Conservation (phyloP, 2,113 vertebrate species). For the Benitochromis conjunctus region DNA sequence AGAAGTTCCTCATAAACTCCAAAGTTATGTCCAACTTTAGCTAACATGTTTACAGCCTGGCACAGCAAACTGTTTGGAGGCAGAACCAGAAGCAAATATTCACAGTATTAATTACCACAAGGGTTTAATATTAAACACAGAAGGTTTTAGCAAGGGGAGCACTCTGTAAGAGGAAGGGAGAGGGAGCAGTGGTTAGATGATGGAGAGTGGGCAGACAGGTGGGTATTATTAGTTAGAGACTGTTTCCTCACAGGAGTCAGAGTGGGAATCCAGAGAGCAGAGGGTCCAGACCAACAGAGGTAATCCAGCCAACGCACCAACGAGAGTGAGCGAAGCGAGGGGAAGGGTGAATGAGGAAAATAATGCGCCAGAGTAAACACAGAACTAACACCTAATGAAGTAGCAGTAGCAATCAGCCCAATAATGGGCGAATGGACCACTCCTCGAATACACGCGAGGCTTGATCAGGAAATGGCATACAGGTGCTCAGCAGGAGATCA, state of each 20-base stretch:
- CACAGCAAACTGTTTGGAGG: not conserved
- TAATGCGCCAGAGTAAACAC: not conserved
- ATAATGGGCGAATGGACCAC: not conserved
- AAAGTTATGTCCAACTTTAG: not conserved
- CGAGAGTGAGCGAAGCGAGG: not conserved
- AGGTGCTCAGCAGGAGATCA: not conserved
- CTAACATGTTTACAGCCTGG: not conserved
- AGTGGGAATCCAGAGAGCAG: not conserved
- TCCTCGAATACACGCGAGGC: not conserved
- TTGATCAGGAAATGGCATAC: not conserved
- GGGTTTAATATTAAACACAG: not conserved
- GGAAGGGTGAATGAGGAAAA: not conserved
- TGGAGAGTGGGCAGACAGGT: not conserved
- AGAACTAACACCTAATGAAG: not conserved
- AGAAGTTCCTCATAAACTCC: not conserved
- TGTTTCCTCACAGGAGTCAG: not conserved
- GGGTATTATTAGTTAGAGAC: not conserved
- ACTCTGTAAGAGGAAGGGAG: not conserved
- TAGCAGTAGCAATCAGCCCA: not conserved
- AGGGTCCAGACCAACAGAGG: not conserved
- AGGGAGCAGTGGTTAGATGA: not conserved
- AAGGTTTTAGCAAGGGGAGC: not conserved
- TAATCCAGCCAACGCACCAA: not conserved
- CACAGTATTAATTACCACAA: not conserved
- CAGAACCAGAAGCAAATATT: not conserved